Evolutionary conservation across 1,140 invertebrate species (phyloP).

Genomic region (Paraescarpia echinospica): DNA sequence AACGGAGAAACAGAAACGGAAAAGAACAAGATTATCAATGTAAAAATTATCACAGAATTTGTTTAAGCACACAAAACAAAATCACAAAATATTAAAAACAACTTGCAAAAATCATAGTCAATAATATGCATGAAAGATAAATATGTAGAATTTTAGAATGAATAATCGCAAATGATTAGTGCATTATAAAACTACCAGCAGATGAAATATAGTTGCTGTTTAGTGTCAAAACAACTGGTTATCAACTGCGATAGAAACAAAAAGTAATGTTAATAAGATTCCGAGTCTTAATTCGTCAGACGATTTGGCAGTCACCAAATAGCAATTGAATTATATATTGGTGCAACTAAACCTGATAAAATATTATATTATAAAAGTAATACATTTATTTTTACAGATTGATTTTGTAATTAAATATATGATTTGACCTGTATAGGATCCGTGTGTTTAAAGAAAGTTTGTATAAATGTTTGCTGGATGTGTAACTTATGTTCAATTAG

Average conservation of each 20-base stretch:
- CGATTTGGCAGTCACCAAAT: no score
- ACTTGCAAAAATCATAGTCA: not conserved
- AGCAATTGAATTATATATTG: no score
- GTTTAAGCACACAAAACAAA: not conserved
- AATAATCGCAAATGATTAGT: not conserved
- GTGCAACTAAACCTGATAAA: no score
- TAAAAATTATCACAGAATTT: slow-evolving; percentile 7
- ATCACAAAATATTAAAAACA: not conserved
- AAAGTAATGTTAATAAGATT: not conserved
- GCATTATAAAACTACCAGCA: not conserved
- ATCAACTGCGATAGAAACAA: not conserved
- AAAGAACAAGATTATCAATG: not conserved
- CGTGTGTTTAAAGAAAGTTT: no score
- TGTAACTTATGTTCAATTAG: no score
- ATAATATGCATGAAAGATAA: not conserved
- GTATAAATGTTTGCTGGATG: no score
- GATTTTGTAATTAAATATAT: no score
- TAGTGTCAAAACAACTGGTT: not conserved
- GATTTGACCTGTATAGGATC: no score
- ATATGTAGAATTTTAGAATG: not conserved
- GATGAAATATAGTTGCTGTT: not conserved
- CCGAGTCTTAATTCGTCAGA: no score
- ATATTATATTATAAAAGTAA: no score
- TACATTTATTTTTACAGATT: no score
- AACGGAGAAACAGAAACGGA: not conserved